A percentile compares a stretch with the other conserved stretches of the same genome.
These are phyloP conservation scores for Nibea albiflora DNA, from an alignment of 2,113 vertebrate species.

Conservation along the genomic window DNA sequence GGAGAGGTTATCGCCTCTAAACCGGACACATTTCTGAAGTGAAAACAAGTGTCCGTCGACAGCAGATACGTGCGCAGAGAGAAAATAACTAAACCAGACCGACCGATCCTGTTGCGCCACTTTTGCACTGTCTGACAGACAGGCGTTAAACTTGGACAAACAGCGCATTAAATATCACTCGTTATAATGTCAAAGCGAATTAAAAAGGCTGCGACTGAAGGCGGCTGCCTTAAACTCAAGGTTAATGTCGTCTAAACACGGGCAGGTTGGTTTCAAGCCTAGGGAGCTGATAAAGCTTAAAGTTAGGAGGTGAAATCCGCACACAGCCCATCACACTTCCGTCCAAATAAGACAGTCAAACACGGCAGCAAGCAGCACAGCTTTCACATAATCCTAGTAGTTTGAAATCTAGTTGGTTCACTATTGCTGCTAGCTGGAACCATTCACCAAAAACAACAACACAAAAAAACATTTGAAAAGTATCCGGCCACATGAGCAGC, in stretches of 20 bases:
- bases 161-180: neutral
- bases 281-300: too few species aligned
- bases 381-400: neutral
- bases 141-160: neutral
- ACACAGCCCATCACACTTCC: constrained; percentile 15
- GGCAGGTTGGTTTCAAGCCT: neutral
- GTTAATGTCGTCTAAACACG: neutral
- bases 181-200: neutral
- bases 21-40: neutral
- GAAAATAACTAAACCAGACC: constrained; percentile 28
- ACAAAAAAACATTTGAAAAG: neutral
- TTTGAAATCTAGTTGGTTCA: constrained; percentile 13
- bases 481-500: neutral
- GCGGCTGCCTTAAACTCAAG: neutral
- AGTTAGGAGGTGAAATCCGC: neutral
- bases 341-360: constrained; percentile 23
- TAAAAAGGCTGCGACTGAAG: too few species aligned
- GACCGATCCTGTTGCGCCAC: constrained; percentile 57
- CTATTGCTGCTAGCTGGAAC: too few species aligned
- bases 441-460: neutral
- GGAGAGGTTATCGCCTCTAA: neutral
- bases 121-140: neutral
- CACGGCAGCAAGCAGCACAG: too few species aligned
- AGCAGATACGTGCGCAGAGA: constrained; percentile 9
- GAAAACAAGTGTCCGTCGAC: constrained; percentile 9